These are phyloP conservation scores for Drosophila repletoides DNA, from an alignment of 1,140 invertebrate species.

Conservation along the genomic window DNA sequence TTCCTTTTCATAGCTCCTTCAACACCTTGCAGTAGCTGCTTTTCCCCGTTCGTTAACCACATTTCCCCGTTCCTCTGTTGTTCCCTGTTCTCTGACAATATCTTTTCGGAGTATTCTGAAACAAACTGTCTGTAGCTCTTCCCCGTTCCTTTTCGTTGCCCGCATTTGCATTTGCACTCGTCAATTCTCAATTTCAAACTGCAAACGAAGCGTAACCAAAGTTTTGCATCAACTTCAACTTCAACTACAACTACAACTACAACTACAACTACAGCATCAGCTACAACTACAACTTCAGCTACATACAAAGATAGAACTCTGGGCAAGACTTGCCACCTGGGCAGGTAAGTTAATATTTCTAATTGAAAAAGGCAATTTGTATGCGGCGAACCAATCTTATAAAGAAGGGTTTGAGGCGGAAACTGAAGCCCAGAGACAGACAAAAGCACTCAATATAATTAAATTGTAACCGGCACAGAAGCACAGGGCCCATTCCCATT, in stretches of 20 bases:
- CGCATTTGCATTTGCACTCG: slow-evolving; percentile 16
- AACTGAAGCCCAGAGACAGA: slow-evolving; percentile 35
- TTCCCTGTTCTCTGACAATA: slow-evolving; percentile 6
- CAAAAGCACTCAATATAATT: slow-evolving; percentile 78
- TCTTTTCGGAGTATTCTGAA: background rate
- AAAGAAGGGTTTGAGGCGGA: background rate
- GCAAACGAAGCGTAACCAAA: slow-evolving; percentile 43
- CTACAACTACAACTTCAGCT: slow-evolving; percentile 23
- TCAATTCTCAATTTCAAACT: slow-evolving; percentile 36
- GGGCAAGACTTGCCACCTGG: slow-evolving; percentile 16
- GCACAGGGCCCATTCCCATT: slow-evolving; percentile 11
- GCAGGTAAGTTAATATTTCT: slow-evolving; percentile 72
- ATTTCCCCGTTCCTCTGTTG: background rate
- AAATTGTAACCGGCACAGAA: slow-evolving; percentile 51
- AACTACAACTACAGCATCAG: slow-evolving; percentile 26
- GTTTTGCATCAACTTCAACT: slow-evolving; percentile 59
- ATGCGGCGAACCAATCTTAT: slow-evolving; percentile 58
- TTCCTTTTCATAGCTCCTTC: background rate
- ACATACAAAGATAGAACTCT: slow-evolving; percentile 12
- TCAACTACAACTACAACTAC: slow-evolving; percentile 29
- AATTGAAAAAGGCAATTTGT: slow-evolving; percentile 80
- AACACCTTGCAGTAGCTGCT: slow-evolving; percentile 13
- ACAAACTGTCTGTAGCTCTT: background rate
- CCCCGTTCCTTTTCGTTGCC: background rate
- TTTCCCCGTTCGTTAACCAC: slow-evolving; percentile 21